Base-by-base conservation (phyloP, 1,140 invertebrate species). In the Drosophila suzukii region DNA sequence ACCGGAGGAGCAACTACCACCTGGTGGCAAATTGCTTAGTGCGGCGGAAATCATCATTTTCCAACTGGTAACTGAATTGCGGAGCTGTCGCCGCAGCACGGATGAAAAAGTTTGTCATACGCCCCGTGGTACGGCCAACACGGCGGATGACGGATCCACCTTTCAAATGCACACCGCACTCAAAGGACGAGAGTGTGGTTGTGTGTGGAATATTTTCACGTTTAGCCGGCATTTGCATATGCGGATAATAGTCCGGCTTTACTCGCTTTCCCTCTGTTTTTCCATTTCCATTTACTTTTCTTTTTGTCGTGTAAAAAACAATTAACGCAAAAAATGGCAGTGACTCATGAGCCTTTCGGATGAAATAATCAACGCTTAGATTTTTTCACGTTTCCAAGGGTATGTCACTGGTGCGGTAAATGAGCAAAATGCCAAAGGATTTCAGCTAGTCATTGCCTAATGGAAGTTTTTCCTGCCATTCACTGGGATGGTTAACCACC, bases 21-120 rank as follows among this genome's bases (percentile, higher is more conserved):
- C 75, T 85, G 81, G 59, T 57, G 63, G 62, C 65, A 81, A 81
- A 75, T 71, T 85, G 82, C 75, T 86, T 72, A 81, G 68, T 74
- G 62, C 70, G 63, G 68, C 82, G 82, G 70, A 86, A 86, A 86
- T 86, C 78, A 86, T 86, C 77, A 81, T 58, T 72, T 62, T 63
- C 70, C 75, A 63, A 63, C 74, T 63, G 55, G 68, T 86, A 88
- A 83, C 79, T 78, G 62, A 66, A 77, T 84, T 89, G 76, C 13
- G 46, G 44, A 67, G 65, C 32, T 54, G 41, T 50, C 41, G 55
- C 53, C 71, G 59, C 55, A 50, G 32, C 59, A 78, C 70, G 49
- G 6, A 67, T 60, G 51, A 51, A 71, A 46, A 70, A 79, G 65
- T 60, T 78, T 66, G 54, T 51, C 67, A 78, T 61, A 57, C 66